Conservation (phyloP, 2,113 vertebrate genomes). For the Mobula hypostoma region DNA sequence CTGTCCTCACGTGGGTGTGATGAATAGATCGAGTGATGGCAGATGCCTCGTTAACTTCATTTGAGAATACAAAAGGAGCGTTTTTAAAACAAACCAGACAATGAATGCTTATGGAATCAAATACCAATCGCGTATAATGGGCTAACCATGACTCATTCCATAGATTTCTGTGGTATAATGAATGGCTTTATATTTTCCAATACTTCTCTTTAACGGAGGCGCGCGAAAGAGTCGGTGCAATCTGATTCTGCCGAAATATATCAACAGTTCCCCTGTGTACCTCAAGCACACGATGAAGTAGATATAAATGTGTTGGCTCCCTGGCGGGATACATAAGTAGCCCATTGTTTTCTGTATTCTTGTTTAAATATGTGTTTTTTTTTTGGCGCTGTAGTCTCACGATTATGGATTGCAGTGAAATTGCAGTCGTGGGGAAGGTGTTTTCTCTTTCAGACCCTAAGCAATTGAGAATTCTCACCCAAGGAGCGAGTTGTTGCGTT, state of each 20-base stretch:
- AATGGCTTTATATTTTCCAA: neutral
- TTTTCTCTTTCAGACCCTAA: neutral
- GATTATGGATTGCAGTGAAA: neutral
- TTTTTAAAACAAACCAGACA: neutral
- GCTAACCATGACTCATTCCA: neutral
- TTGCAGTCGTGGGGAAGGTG: neutral
- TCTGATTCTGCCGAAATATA: neutral
- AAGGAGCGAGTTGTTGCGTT: conserved; percentile 30
- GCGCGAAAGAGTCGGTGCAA: neutral
- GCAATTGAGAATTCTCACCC: neutral
- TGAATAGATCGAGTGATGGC: neutral
- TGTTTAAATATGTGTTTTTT: neutral
- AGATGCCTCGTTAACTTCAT: neutral
- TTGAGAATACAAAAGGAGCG: neutral
- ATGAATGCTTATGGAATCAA: neutral
- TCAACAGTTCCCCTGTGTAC: neutral
- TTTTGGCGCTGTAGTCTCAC: neutral
- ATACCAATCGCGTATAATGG: neutral
- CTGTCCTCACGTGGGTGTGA: neutral
- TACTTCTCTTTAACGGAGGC: neutral
- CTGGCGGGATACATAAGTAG: neutral
- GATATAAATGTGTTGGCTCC: neutral
- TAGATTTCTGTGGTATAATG: neutral
- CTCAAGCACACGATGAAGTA: neutral
- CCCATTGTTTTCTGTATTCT: neutral